A percentile compares a stretch with the other conserved stretches of the same genome.
Evolutionary conservation across 1,140 invertebrate species (phyloP).

Genomic region (Drosophila suzukii): DNA sequence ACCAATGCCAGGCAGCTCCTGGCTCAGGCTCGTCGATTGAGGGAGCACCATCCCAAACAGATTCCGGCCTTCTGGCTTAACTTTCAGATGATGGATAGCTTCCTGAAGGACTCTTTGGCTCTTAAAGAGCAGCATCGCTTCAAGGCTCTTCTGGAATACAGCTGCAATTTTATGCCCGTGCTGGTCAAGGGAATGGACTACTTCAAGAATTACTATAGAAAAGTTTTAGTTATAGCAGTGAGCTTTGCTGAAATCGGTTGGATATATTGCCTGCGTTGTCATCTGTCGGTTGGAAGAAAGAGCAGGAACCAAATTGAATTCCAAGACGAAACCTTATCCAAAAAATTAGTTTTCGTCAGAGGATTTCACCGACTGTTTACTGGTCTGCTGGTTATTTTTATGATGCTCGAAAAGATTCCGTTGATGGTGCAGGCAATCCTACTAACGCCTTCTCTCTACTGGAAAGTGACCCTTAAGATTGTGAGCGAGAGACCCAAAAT

Average conservation of each 20-base stretch:
- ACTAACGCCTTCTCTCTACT: constrained; percentile 38
- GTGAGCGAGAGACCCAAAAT: background rate
- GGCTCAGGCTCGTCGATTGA: constrained; percentile 87
- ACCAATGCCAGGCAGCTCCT: constrained; percentile 90
- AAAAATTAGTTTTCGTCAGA: background rate
- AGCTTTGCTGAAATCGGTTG: constrained; percentile 88
- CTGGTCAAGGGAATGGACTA: constrained; percentile 88
- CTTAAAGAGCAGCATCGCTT: constrained; percentile 44
- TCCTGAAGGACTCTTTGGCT: background rate
- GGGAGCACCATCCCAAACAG: constrained; percentile 21
- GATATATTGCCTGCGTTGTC: constrained; percentile 68
- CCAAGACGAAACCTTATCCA: background rate
- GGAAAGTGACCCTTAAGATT: constrained; percentile 8
- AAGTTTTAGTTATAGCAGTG: constrained; percentile 86
- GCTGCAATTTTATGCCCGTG: constrained; percentile 36
- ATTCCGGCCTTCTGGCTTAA: constrained; percentile 41
- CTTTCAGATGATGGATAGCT: constrained; percentile 32
- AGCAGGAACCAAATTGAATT: background rate
- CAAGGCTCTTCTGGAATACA: constrained; percentile 38
- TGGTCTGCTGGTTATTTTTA: constrained; percentile 8
- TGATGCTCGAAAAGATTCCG: constrained; percentile 39
- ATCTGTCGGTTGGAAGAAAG: background rate
- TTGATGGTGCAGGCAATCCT: constrained; percentile 10
- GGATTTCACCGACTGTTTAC: background rate
- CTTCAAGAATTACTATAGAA: constrained; percentile 91